phyloP scores from a whole-genome alignment of 37 sponge, comb jelly and placozoan genomes.

The Axinella damicornis region DNA sequence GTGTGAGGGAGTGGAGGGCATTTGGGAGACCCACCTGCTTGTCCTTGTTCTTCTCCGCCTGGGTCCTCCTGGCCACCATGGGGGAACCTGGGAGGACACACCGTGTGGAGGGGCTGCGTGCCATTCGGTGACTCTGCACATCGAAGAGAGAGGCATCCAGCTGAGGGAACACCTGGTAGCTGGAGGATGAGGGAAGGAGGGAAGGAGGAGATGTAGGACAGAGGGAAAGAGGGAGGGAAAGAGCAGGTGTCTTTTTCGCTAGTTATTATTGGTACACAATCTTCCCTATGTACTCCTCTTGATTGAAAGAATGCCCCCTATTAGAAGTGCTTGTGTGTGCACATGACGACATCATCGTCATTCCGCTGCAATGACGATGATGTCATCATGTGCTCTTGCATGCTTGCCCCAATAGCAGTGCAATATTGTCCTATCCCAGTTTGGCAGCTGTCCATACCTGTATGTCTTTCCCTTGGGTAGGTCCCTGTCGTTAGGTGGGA shows the following conservation, averaged over 20 bases:
- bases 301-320: too few species aligned
- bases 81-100: slow-evolving; percentile 17
- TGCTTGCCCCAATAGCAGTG: too few species aligned
- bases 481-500: slow-evolving; percentile 70
- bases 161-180: slow-evolving; percentile 55
- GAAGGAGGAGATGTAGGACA: background rate
- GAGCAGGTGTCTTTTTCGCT: too few species aligned
- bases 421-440: too few species aligned
- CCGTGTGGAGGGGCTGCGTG: background rate
- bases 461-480: slow-evolving; percentile 53
- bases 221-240: slow-evolving; percentile 9
- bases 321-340: too few species aligned
- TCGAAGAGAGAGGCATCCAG: slow-evolving; percentile 52
- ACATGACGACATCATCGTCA: too few species aligned
- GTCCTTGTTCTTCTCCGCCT: slow-evolving; percentile 71
- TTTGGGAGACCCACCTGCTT: slow-evolving; percentile 28
- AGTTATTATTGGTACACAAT: too few species aligned
- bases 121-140: background rate
- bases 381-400: too few species aligned
- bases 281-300: too few species aligned
- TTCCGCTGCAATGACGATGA: too few species aligned
- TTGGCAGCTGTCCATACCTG: too few species aligned
- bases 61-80: slow-evolving; percentile 44
- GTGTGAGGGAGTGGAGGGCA: background rate
- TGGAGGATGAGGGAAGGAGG: background rate